Evolutionary conservation across 2,888 invertebrate genomes (phyloP).

Genomic region (Sinohyriopsis cumingii): DNA sequence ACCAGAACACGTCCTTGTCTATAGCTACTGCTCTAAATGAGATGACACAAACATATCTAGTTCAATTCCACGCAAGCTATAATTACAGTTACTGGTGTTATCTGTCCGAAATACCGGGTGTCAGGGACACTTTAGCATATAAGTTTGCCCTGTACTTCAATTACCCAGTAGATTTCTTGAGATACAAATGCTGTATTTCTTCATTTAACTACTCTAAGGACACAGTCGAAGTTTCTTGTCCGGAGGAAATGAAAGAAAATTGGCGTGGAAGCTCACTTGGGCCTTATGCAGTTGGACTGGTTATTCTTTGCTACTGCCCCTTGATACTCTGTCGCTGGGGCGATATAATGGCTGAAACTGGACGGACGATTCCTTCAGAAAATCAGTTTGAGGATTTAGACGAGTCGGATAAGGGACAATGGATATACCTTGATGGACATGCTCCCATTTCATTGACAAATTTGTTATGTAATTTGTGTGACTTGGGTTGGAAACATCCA

Average conservation of each 20-base stretch:
- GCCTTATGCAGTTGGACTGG: slow-evolving; percentile 17
- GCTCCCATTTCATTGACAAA: slow-evolving; percentile 17
- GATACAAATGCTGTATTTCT: slow-evolving; percentile 20
- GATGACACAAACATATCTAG: slow-evolving; percentile 16
- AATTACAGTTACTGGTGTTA: slow-evolving; percentile 17
- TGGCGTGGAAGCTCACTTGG: slow-evolving; percentile 5
- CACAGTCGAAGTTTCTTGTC: no score
- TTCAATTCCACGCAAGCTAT: not conserved
- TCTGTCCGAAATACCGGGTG: slow-evolving; percentile 16
- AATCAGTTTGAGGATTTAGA: no score
- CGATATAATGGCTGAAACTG: not conserved
- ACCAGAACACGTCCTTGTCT: slow-evolving; percentile 2
- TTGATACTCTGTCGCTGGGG: slow-evolving; percentile 7
- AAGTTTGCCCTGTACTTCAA: slow-evolving; percentile 19
- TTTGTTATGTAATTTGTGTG: slow-evolving; percentile 15
- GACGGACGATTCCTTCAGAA: not conserved
- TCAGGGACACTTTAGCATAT: slow-evolving; percentile 16
- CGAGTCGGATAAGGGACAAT: slow-evolving; percentile 4
- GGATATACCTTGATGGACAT: slow-evolving; percentile 14
- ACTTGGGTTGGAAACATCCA: slow-evolving; percentile 15
- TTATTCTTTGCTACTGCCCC: slow-evolving; percentile 22
- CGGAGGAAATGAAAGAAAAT: no score
- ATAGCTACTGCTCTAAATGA: slow-evolving; percentile 15
- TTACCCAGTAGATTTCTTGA: slow-evolving; percentile 17
- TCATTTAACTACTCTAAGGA: no score